A percentile compares a stretch with the other conserved stretches of the same genome.
Evolutionary conservation across 2,113 vertebrate genomes (phyloP).

Genomic region (Anarrhichthys ocellatus): DNA sequence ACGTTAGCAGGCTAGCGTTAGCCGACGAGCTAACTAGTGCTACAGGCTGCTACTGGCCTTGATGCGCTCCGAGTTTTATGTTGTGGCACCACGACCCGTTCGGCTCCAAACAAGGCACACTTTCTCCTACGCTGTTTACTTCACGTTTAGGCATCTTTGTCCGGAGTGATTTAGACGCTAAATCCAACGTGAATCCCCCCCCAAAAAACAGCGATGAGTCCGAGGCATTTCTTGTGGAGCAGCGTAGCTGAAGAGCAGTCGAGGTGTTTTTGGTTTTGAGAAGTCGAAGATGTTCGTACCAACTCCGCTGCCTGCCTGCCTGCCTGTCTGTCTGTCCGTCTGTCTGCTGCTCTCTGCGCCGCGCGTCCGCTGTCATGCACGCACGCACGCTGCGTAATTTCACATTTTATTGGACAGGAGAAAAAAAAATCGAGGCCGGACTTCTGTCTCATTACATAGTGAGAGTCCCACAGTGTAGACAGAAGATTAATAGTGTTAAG

Average conservation of each 20-base stretch:
- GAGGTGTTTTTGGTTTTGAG: conserved; percentile 63
- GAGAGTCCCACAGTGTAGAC: background rate
- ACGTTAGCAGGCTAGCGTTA: conserved; percentile 68
- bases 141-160: conserved; percentile 71
- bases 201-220: conserved; percentile 24
- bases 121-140: conserved; percentile 71
- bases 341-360: conserved; percentile 44
- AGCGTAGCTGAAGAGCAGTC: conserved; percentile 45
- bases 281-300: conserved; percentile 75
- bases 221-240: conserved; percentile 55
- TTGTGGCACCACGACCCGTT: conserved; percentile 77
- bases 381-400: conserved; percentile 65
- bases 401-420: conserved; percentile 57
- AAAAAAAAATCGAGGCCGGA: conserved; percentile 47
- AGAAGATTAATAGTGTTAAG: background rate
- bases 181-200: conserved; percentile 48
- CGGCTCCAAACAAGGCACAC: conserved; percentile 76
- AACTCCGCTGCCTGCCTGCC: conserved; percentile 59
- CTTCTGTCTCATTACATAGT: conserved; percentile 14
- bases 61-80: conserved; percentile 68
- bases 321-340: background rate
- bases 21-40: conserved; percentile 63
- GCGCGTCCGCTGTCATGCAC: conserved; percentile 62
- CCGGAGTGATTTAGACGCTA: conserved; percentile 39
- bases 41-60: conserved; percentile 81